These are phyloP conservation scores for Smutsia gigantea DNA, from an alignment of 2,797 vertebrate genomes.

Conservation along the genomic window DNA sequence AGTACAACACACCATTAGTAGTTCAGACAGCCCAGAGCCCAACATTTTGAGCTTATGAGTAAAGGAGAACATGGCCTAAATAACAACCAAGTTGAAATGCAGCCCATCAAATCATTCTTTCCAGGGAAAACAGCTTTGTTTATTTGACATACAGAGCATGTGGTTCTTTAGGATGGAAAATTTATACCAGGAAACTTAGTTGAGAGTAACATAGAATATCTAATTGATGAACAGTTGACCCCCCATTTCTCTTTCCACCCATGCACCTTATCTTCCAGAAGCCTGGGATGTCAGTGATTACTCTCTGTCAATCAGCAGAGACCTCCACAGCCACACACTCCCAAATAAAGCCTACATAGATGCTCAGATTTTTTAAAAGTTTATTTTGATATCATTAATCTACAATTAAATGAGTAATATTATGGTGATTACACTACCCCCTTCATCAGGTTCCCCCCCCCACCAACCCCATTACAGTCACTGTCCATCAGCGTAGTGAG, in stretches of 20 bases:
- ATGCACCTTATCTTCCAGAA: background rate
- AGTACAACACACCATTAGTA: background rate
- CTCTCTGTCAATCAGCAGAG: background rate
- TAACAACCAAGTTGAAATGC: slow-evolving; percentile 35
- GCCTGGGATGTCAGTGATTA: background rate
- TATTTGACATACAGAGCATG: slow-evolving; percentile 39
- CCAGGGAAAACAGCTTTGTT: slow-evolving; percentile 44
- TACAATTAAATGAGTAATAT: no score
- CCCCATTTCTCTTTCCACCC: background rate
- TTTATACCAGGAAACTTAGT: slow-evolving; percentile 40
- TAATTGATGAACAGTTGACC: slow-evolving; percentile 11
- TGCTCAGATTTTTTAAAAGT: background rate
- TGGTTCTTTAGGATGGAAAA: slow-evolving; percentile 50
- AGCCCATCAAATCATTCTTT: background rate
- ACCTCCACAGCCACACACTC: background rate
- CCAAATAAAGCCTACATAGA: background rate
- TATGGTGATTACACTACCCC: no score
- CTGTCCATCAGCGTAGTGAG: no score
- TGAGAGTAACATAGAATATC: slow-evolving; percentile 1
- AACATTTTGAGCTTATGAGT: background rate
- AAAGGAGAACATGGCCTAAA: slow-evolving; percentile 26
- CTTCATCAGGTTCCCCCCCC: no score
- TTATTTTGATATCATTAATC: no score
- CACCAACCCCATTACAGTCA: no score
- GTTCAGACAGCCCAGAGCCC: slow-evolving; percentile 40